phyloP scores from a whole-genome alignment of 2,888 invertebrate species.

The Caenorhabditis japonica region DNA sequence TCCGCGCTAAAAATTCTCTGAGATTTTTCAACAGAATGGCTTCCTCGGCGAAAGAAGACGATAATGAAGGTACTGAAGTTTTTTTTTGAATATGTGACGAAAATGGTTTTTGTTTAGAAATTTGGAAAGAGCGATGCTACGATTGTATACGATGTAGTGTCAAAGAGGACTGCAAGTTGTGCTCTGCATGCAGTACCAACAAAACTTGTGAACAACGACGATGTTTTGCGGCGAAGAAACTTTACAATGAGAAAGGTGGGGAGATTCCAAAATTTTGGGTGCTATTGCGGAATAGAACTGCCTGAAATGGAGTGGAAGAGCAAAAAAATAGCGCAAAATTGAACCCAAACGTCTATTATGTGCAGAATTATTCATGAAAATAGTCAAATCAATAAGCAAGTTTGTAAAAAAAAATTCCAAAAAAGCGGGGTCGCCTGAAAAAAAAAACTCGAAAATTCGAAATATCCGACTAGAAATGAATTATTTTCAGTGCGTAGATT shows the following conservation, averaged over 20 bases:
- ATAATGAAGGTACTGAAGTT: constrained; percentile 4
- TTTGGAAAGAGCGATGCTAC: constrained; percentile 28
- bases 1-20: too few species aligned
- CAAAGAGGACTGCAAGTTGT: constrained; percentile 5
- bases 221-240: constrained; percentile 32
- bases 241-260: constrained; percentile 33
- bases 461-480: background rate
- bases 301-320: constrained; percentile 1
- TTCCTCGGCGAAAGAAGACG: constrained; percentile 1
- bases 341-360: too few species aligned
- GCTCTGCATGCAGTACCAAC: constrained; percentile 13
- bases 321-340: background rate
- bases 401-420: too few species aligned
- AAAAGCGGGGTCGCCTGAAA: too few species aligned
- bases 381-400: too few species aligned
- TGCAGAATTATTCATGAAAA: too few species aligned
- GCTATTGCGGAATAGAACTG: background rate
- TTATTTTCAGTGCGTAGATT: constrained; percentile 21
- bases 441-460: too few species aligned
- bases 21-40: too few species aligned
- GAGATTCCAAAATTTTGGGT: background rate
- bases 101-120: constrained; percentile 4
- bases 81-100: background rate
- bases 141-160: constrained; percentile 33
- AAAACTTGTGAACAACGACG: constrained; percentile 21